Evolutionary conservation across 2,888 invertebrate species (phyloP).

Genomic region (Marasmarcha lunaedactyla): DNA sequence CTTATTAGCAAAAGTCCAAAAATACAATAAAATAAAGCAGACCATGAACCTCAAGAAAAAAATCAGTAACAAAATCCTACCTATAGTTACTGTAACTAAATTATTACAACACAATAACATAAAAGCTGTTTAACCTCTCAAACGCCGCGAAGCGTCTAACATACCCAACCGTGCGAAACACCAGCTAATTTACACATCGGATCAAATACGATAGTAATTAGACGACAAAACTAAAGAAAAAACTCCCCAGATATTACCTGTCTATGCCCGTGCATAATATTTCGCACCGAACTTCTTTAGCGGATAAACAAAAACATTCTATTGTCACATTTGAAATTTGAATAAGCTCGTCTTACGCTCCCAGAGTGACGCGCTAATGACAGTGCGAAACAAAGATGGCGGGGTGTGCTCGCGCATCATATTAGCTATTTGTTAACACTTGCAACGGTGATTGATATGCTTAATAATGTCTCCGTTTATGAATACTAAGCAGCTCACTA

Average conservation of each 20-base stretch:
- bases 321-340: constrained; percentile 46
- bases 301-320: constrained; percentile 60
- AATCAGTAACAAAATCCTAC: too few species aligned
- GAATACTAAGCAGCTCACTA: constrained; percentile 46
- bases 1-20: too few species aligned
- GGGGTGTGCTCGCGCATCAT: constrained; percentile 56
- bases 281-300: constrained; percentile 28
- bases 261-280: constrained; percentile 27
- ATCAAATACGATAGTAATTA: constrained; percentile 49
- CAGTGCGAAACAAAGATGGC: constrained; percentile 43
- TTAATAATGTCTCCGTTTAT: constrained; percentile 49
- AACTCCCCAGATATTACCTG: constrained; percentile 20
- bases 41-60: too few species aligned
- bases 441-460: constrained; percentile 62
- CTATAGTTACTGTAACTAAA: too few species aligned
- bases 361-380: constrained; percentile 52
- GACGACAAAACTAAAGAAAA: constrained; percentile 18
- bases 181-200: constrained; percentile 29
- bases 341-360: constrained; percentile 29
- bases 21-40: too few species aligned
- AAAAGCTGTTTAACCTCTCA: constrained; percentile 35
- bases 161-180: constrained; percentile 50
- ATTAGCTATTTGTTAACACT: constrained; percentile 58
- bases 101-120: too few species aligned
- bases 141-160: constrained; percentile 29